Evolutionary conservation across 1,140 invertebrate genomes (phyloP).

Genomic region (Cyclina sinensis): DNA sequence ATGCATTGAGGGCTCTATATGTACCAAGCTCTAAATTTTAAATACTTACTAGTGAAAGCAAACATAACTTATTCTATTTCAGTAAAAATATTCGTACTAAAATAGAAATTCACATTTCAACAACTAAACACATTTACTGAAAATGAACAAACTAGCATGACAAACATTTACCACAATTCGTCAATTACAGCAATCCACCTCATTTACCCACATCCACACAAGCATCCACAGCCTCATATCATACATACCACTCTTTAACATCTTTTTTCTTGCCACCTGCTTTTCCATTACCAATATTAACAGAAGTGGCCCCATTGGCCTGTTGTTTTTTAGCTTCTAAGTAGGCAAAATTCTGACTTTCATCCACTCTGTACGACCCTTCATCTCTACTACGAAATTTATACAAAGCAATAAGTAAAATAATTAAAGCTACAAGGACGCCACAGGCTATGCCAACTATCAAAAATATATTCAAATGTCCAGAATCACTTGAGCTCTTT

Average conservation of each 20-base stretch:
- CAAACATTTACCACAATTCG: neutral
- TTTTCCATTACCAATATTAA: constrained; percentile 88
- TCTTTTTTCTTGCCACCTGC: constrained; percentile 92
- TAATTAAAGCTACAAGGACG: constrained; percentile 95
- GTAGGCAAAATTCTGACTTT: constrained; percentile 89
- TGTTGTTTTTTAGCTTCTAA: constrained; percentile 81
- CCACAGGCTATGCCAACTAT: constrained; percentile 96
- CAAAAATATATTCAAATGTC: constrained; percentile 86
- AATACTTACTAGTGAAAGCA: too few species aligned
- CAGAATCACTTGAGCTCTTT: constrained; percentile 49
- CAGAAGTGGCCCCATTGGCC: constrained; percentile 84
- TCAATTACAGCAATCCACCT: neutral
- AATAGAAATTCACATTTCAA: neutral
- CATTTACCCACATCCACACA: constrained; percentile 39
- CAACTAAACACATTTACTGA: neutral
- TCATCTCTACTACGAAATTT: constrained; percentile 96
- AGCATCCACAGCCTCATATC: constrained; percentile 81
- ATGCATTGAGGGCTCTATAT: too few species aligned
- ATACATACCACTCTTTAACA: constrained; percentile 98
- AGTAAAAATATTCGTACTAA: too few species aligned
- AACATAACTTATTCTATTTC: too few species aligned
- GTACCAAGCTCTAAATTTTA: too few species aligned
- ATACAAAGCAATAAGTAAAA: constrained; percentile 95
- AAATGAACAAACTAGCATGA: neutral
- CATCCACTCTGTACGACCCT: constrained; percentile 96